A percentile compares a stretch with the other conserved stretches of the same genome.
Conservation (phyloP, 2,797 vertebrate species). For the Helicolenus hilgendorfi region DNA sequence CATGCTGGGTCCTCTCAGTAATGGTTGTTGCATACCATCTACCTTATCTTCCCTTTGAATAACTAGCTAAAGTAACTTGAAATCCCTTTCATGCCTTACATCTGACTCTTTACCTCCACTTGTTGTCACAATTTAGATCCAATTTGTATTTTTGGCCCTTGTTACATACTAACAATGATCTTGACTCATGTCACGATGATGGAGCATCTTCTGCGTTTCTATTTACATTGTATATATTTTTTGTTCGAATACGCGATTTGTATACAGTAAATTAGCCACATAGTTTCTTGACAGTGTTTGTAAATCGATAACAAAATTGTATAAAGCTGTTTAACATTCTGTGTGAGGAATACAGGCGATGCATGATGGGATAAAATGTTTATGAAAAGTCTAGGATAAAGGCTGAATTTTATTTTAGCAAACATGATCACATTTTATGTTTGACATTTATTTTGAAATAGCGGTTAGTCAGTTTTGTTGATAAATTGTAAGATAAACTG, state of each 20-base stretch:
- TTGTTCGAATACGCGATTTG: conserved; percentile 39
- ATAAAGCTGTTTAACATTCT: conserved; percentile 33
- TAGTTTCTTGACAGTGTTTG: conserved; percentile 55
- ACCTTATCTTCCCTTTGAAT: conserved; percentile 11
- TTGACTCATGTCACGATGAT: not conserved
- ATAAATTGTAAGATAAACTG: conserved; percentile 30
- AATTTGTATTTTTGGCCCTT: conserved; percentile 34
- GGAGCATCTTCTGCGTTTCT: conserved; percentile 10
- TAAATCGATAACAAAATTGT: conserved; percentile 39
- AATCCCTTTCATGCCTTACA: conserved; percentile 61
- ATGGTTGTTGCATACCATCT: conserved; percentile 23
- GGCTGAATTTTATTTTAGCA: conserved; percentile 1
- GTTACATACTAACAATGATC: not conserved
- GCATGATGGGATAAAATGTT: conserved; percentile 21
- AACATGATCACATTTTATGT: not conserved
- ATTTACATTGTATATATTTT: conserved; percentile 48
- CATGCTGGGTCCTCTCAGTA: conserved; percentile 74
- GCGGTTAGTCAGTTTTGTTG: conserved; percentile 32
- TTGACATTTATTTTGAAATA: conserved; percentile 40
- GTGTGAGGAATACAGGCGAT: conserved; percentile 8
- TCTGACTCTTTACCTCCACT: conserved; percentile 32
- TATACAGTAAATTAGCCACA: conserved; percentile 16
- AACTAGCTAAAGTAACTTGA: conserved; percentile 35
- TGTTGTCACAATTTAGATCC: conserved; percentile 6
- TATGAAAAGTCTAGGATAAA: conserved; percentile 10